Evolutionary conservation across 2,797 vertebrate genomes (phyloP).

Genomic region (Xiphorhynchus erythropygius): DNA sequence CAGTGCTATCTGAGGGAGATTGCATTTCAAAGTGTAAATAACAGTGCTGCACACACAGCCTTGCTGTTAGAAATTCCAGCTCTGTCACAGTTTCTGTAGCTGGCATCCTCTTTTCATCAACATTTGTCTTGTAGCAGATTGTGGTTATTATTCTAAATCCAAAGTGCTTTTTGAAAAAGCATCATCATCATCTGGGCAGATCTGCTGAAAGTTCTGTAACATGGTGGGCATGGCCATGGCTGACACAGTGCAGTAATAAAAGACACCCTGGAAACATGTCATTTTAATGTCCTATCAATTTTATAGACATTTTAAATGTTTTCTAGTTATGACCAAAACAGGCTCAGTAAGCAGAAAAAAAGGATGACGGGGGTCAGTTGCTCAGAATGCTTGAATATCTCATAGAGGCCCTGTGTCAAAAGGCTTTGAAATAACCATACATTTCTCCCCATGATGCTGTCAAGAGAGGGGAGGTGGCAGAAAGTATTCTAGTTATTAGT

Average conservation of each 20-base stretch:
- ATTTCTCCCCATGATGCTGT: neutral
- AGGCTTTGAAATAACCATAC: neutral
- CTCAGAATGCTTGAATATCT: neutral
- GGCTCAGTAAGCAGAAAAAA: neutral
- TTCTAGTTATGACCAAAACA: constrained; percentile 13
- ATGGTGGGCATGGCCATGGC: neutral
- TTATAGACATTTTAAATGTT: constrained; percentile 10
- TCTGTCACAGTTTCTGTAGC: constrained; percentile 32
- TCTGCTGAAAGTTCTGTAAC: neutral
- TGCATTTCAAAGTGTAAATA: neutral
- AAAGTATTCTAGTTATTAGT: neutral
- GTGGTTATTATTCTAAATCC: constrained; percentile 56
- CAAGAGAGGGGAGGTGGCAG: neutral
- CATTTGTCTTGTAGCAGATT: constrained; percentile 64
- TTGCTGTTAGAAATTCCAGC: constrained; percentile 38
- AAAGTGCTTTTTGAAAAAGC: constrained; percentile 49
- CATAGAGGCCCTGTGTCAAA: neutral
- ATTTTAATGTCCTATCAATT: constrained; percentile 39
- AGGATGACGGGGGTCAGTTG: accelerated
- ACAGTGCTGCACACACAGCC: constrained; percentile 18
- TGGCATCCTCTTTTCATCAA: constrained; percentile 52
- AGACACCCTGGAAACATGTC: neutral
- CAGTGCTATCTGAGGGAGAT: neutral
- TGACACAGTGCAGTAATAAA: neutral
- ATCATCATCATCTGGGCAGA: neutral